Evolutionary conservation across 1,140 invertebrate species (phyloP).

Genomic region (Panonychus citri): DNA sequence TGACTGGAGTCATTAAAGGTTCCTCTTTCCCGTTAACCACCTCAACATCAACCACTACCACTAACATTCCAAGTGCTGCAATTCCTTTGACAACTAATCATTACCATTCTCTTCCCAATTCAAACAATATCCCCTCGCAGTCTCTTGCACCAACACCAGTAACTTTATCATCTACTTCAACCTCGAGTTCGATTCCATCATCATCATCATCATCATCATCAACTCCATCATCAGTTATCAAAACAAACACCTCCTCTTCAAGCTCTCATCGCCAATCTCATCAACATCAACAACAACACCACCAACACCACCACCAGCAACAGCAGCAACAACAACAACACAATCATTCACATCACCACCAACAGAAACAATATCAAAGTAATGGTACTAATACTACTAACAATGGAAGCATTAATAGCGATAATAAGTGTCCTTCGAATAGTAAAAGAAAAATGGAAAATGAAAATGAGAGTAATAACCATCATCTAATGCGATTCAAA

Average conservation of each 20-base stretch:
- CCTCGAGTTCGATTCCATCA: not conserved
- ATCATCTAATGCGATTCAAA: too few species aligned
- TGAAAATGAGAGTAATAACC: too few species aligned
- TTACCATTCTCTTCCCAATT: not conserved
- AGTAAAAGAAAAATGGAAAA: not conserved
- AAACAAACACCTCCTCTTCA: not conserved
- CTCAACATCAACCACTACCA: not conserved
- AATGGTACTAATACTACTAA: not conserved
- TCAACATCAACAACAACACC: not conserved
- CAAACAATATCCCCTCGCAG: not conserved
- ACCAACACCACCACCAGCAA: not conserved
- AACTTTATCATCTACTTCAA: constrained; percentile 3
- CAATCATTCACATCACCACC: constrained; percentile 15
- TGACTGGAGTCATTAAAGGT: too few species aligned
- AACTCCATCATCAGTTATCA: not conserved
- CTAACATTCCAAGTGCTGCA: not conserved
- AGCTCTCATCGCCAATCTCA: not conserved
- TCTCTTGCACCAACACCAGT: constrained; percentile 5
- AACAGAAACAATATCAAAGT: not conserved
- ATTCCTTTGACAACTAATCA: not conserved
- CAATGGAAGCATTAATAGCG: not conserved
- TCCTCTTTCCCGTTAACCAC: not conserved
- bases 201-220: not conserved
- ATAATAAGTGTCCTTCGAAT: not conserved
- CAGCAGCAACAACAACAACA: not conserved